Evolutionary conservation across 2,797 vertebrate species (phyloP).

Genomic region (Alcedo quadribrachys): DNA sequence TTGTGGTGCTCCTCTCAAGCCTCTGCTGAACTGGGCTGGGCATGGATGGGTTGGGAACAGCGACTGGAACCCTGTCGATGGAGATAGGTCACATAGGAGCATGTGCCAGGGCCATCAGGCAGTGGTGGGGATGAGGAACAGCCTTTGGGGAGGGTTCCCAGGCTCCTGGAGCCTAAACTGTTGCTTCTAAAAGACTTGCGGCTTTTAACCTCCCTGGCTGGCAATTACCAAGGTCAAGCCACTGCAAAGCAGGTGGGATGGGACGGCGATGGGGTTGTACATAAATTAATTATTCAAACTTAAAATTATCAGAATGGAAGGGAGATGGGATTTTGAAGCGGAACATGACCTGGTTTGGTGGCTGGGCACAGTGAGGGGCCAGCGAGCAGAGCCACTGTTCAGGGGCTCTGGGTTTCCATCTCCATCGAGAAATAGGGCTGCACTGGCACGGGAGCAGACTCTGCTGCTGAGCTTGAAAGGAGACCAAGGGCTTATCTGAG

Average conservation of each 20-base stretch:
- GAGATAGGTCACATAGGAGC: background rate
- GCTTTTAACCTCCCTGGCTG: background rate
- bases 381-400: background rate
- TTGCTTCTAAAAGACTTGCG: background rate
- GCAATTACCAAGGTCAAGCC: background rate
- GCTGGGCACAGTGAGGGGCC: background rate
- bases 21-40: background rate
- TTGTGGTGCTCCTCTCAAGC: rapidly evolving
- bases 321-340: background rate
- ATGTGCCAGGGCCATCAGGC: rapidly evolving
- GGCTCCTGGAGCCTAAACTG: background rate
- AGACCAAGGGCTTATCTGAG: conserved; percentile 21
- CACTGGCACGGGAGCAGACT: background rate
- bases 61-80: background rate
- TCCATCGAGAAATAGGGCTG: rapidly evolving
- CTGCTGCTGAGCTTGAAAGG: conserved; percentile 37
- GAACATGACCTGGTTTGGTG: rapidly evolving
- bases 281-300: background rate
- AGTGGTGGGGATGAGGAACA: background rate
- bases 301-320: background rate
- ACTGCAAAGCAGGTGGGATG: background rate
- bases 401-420: background rate
- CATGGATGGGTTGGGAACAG: rapidly evolving
- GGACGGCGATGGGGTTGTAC: background rate
- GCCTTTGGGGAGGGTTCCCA: background rate